Percentiles rank a stretch among this genome's conserved stretches.
Conservation (phyloP, 2,797 vertebrate species). For the Chelmon rostratus region DNA sequence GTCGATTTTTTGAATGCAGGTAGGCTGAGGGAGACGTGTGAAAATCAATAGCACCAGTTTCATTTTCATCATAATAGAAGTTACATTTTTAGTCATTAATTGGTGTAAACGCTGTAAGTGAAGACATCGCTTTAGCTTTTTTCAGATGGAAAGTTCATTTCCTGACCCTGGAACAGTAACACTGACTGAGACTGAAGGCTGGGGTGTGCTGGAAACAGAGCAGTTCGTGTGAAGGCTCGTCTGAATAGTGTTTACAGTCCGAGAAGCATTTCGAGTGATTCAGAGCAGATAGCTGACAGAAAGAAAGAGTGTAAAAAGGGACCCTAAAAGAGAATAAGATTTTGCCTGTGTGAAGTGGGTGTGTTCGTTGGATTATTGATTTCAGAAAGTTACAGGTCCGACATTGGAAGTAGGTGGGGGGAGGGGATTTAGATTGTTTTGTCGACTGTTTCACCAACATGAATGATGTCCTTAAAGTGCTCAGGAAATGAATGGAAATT, state of each 20-base stretch:
- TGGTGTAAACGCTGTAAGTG: not conserved
- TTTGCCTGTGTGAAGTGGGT: not conserved
- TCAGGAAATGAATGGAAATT: too few relatives aligned
- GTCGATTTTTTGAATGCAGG: not conserved
- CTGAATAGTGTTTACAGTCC: not conserved
- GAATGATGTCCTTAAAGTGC: not conserved
- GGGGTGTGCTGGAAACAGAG: not conserved
- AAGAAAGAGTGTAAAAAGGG: not conserved
- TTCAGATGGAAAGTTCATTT: not conserved
- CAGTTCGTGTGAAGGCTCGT: not conserved
- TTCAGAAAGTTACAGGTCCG: not conserved
- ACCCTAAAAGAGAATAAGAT: not conserved
- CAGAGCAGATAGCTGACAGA: not conserved
- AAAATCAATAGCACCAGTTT: not conserved
- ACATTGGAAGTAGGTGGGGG: not conserved
- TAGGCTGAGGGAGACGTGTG: not conserved
- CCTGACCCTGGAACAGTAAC: not conserved
- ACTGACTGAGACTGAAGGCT: not conserved
- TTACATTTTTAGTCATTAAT: not conserved
- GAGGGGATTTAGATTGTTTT: not conserved
- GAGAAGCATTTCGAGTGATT: not conserved
- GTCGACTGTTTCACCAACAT: not conserved
- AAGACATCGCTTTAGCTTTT: not conserved
- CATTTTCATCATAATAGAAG: not conserved
- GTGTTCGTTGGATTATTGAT: not conserved